Conservation (phyloP, 2,113 vertebrate species). For the Seriola aureovittata region DNA sequence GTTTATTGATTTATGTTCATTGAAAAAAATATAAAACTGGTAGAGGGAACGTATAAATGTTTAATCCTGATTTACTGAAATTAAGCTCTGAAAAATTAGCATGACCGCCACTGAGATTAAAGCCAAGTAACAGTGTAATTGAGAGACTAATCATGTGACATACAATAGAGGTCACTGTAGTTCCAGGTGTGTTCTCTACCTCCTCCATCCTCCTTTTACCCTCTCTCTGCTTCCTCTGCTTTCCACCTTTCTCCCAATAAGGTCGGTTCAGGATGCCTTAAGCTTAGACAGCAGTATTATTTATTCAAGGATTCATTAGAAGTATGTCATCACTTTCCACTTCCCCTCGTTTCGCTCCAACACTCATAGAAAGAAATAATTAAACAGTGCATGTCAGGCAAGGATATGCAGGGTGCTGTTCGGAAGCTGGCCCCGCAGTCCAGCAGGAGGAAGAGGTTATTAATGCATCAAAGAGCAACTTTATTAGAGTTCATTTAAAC, state of each 20-base stretch:
- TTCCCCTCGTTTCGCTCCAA: slow-evolving; percentile 71
- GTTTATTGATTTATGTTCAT: not conserved
- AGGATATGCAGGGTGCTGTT: slow-evolving; percentile 55
- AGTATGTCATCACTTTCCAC: slow-evolving; percentile 79
- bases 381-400: slow-evolving; percentile 70
- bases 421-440: slow-evolving; percentile 44
- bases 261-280: slow-evolving; percentile 59
- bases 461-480: slow-evolving; percentile 81
- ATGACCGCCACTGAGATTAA: not conserved
- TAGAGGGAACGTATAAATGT: not conserved
- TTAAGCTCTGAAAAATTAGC: not conserved
- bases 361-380: slow-evolving; percentile 80
- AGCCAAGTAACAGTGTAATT: not conserved
- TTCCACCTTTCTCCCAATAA: slow-evolving; percentile 32
- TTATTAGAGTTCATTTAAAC: slow-evolving; percentile 80
- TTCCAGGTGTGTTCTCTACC: slow-evolving; percentile 5
- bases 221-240: slow-evolving; percentile 4
- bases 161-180: slow-evolving; percentile 30
- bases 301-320: slow-evolving; percentile 84
- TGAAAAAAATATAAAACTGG: not conserved
- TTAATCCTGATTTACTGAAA: not conserved
- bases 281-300: slow-evolving; percentile 80
- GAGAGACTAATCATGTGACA: not conserved
- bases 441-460: slow-evolving; percentile 74
- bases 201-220: not conserved